Evolutionary conservation across 2,797 vertebrate species (phyloP).

Genomic region (Numenius phaeopus): DNA sequence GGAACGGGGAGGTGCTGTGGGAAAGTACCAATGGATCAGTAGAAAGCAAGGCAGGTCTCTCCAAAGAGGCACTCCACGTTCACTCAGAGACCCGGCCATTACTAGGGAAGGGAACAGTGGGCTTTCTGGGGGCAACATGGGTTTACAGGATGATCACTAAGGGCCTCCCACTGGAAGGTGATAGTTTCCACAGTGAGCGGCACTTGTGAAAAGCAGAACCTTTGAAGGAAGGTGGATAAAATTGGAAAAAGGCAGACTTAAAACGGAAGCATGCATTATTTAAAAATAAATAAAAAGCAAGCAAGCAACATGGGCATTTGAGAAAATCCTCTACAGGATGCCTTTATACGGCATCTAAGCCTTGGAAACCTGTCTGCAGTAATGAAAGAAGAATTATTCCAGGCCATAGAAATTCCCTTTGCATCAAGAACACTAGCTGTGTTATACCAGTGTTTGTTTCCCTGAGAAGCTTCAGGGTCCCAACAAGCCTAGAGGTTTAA

Average conservation of each 20-base stretch:
- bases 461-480: constrained; percentile 54
- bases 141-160: not conserved
- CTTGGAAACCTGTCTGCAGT: constrained; percentile 53
- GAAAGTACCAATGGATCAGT: not conserved
- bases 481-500: constrained; percentile 64
- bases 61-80: not conserved
- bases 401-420: constrained; percentile 64
- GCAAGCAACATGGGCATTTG: constrained; percentile 25
- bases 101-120: not conserved
- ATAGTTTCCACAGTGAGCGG: not conserved
- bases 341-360: not conserved
- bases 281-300: constrained; percentile 53
- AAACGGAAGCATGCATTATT: not conserved
- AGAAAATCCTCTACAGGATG: constrained; percentile 48
- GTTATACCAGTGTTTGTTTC: constrained; percentile 50
- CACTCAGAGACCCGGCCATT: not conserved
- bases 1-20: not conserved
- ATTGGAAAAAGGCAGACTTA: not conserved
- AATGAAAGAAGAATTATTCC: constrained; percentile 67
- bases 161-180: not conserved
- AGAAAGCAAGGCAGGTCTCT: not conserved
- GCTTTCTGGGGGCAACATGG: not conserved
- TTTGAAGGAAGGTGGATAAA: constrained; percentile 13
- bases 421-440: constrained; percentile 34
- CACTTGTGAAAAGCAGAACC: not conserved